Conservation (phyloP, 2,888 invertebrate genomes). For the Neoascia interrupta region DNA sequence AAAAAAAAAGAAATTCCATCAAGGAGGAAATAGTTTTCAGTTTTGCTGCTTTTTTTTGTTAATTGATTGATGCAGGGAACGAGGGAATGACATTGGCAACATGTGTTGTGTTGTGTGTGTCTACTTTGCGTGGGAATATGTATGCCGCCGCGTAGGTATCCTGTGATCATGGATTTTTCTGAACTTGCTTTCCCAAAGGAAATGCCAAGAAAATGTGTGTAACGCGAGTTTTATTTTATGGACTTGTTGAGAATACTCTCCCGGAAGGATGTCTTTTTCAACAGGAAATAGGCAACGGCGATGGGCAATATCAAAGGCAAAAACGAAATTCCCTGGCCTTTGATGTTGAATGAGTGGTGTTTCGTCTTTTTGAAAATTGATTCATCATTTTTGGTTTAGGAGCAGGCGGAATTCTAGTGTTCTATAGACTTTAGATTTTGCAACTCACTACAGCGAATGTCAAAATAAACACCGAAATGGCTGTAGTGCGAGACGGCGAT, state of each 20-base stretch:
- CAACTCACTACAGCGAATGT: no score
- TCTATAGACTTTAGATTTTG: no score
- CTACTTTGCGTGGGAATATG: conserved; percentile 60
- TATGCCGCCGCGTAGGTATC: no score
- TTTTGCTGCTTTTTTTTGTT: conserved; percentile 23
- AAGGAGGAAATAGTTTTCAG: conserved; percentile 24
- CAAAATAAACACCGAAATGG: no score
- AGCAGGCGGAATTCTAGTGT: no score
- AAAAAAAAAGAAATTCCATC: conserved; percentile 17
- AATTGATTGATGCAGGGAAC: conserved; percentile 37
- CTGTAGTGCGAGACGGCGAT: no score
- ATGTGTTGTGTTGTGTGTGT: conserved; percentile 26
- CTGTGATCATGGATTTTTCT: conserved; percentile 30
- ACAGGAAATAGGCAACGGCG: conserved; percentile 7
- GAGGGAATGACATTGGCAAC: conserved; percentile 20
- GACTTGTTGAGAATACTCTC: conserved; percentile 35
- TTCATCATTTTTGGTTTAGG: no score
- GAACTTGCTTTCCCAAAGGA: conserved; percentile 33
- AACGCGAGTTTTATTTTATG: background rate
- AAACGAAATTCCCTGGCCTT: conserved; percentile 23
- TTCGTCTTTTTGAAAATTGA: no score
- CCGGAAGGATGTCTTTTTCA: conserved; percentile 56
- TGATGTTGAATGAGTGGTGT: conserved; percentile 38
- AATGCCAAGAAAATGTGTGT: conserved; percentile 24
- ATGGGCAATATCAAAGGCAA: no score